Evolutionary conservation across 2,888 invertebrate genomes (phyloP), one percentile per base, ranked within the genome.

Genomic region (Acleris holmiana): DNA sequence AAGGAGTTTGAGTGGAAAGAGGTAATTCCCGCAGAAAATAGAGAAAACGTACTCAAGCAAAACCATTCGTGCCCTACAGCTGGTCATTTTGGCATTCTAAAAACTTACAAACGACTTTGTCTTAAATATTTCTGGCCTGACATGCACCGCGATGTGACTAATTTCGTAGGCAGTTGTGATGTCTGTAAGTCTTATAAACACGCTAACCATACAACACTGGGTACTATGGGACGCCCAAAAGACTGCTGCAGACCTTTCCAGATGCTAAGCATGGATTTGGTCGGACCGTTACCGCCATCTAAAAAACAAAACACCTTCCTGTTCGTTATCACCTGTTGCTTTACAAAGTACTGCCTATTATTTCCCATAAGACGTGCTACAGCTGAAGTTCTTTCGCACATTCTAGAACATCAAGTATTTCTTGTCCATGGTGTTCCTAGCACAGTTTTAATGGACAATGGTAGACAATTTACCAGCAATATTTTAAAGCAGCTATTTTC

Each of bases 241-340:
- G 17, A 56, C 4, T 72, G 29, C 47, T 67, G 4, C 49, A 61
- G 25, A 60, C 71, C 57, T 53, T 71, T 62, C 61, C 68, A 35
- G 63, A 56, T 25, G 23, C 23, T 25, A 25, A 25, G 23, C 23
- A 25, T 25, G 23, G 23, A 25, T 25, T 6, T 25, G 7, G 23
- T 25, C 6, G 23, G 23, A 1, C 23, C 23, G 7, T 1, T 25
- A 25, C 23, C 23, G 23, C 23, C 23, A 6, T 25, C 23, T 25
- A 25, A 7, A 25, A 25, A 25, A 25, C 23, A 6, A 25, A 25
- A 25, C 7, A 25, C 23, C 6, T 0, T 6, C 23, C 23, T 25
- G 23, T 25, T 25, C 23, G 23, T 25, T 5, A 7, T 25, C 6
- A 25, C 23, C 23, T 25, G 23, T 25, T 25, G 23, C 7, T 25